A percentile compares a stretch with the other conserved stretches of the same genome.
Evolutionary conservation across 1,140 invertebrate genomes (phyloP).

Genomic region (Meloidogyne hapla): DNA sequence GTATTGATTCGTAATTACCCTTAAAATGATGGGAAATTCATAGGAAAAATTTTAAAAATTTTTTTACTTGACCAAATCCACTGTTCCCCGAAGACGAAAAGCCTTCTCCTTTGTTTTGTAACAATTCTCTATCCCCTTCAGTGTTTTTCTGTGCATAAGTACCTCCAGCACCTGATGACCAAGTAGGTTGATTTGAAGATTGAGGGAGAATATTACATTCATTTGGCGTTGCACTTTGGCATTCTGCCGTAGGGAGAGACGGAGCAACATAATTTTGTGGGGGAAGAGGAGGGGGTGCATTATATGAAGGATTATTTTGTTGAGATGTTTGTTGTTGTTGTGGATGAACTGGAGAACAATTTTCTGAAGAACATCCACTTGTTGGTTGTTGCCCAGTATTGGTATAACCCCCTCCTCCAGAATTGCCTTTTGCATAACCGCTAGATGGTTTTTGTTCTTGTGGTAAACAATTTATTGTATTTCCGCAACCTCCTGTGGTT

Average conservation of each 20-base stretch:
- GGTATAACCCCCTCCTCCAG: background rate
- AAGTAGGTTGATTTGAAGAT: background rate
- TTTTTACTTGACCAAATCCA: background rate
- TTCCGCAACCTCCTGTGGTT: background rate
- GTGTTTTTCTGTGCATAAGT: background rate
- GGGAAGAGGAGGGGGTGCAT: background rate
- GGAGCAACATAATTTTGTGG: background rate
- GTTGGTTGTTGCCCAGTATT: background rate
- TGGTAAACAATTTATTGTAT: background rate
- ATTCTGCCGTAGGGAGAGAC: background rate
- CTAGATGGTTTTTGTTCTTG: background rate
- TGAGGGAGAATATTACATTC: background rate
- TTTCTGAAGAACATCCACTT: background rate
- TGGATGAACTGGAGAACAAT: background rate
- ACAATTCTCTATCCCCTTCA: background rate
- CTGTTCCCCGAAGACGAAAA: background rate
- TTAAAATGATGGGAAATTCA: background rate
- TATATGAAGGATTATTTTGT: too few species aligned
- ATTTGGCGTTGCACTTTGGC: background rate
- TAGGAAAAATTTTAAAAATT: background rate
- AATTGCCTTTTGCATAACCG: background rate
- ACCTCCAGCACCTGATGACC: background rate
- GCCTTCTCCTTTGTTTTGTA: background rate
- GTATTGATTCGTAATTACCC: background rate
- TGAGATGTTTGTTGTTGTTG: background rate